A percentile compares a stretch with the other conserved stretches of the same genome.
Conservation (phyloP, 2,113 vertebrate genomes). For the Rhombomys opimus region DNA sequence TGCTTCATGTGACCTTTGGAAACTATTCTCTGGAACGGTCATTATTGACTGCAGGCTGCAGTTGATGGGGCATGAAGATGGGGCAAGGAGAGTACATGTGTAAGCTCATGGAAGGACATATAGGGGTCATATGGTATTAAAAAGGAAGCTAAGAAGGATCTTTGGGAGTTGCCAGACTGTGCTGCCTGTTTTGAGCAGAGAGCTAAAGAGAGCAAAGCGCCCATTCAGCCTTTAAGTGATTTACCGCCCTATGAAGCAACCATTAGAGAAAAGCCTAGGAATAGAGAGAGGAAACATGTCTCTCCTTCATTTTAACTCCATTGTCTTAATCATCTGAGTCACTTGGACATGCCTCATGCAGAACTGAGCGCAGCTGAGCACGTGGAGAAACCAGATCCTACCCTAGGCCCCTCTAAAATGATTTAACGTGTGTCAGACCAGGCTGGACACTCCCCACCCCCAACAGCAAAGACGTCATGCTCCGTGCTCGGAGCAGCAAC, state of each 20-base stretch:
- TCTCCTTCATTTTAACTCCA: conserved; percentile 60
- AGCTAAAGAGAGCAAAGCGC: not conserved
- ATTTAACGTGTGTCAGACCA: conserved; percentile 76
- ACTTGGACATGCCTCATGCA: not conserved
- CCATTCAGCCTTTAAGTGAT: not conserved
- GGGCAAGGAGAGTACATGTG: not conserved
- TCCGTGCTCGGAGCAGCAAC: conserved; percentile 70
- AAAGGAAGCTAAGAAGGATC: not conserved
- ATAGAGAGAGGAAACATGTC: not conserved
- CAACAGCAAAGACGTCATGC: conserved; percentile 77
- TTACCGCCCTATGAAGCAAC: not conserved
- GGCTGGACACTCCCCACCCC: conserved; percentile 59
- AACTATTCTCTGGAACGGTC: not conserved
- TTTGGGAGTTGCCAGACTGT: not conserved
- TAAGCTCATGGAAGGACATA: not conserved
- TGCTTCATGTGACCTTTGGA: conserved; percentile 49
- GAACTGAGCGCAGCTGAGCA: conserved; percentile 65
- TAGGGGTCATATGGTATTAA: not conserved
- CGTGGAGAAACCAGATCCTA: conserved; percentile 70
- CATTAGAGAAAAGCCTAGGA: not conserved
- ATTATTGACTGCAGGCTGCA: not conserved
- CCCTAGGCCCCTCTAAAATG: conserved; percentile 66
- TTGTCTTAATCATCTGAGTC: conserved; percentile 57
- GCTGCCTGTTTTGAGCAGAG: not conserved
- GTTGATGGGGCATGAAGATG: not conserved